Evolutionary conservation across 2,113 vertebrate species (phyloP).

Genomic region (Xiphophorus hellerii): DNA sequence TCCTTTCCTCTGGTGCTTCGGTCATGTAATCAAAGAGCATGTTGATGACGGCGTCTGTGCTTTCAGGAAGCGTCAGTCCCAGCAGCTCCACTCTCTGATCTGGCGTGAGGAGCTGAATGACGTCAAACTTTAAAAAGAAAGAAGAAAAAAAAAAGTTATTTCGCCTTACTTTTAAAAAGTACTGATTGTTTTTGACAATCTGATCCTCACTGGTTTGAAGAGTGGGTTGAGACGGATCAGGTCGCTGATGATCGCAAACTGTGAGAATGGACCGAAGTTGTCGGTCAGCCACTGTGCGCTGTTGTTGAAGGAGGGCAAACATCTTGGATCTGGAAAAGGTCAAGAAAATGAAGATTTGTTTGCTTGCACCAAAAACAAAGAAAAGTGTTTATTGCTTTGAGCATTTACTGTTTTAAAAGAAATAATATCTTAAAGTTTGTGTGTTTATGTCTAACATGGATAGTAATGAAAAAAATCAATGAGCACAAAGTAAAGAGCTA

Average conservation of each 20-base stretch:
- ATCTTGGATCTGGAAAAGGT: conserved; percentile 50
- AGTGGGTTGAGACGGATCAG: conserved; percentile 60
- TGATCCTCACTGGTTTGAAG: conserved; percentile 66
- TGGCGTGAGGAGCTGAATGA: conserved; percentile 50
- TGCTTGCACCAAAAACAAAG: too few relatives aligned
- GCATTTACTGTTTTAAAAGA: too few relatives aligned
- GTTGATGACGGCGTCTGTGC: conserved; percentile 54
- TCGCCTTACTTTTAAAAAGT: too few relatives aligned
- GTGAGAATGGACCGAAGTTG: conserved; percentile 69
- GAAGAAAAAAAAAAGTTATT: too few relatives aligned
- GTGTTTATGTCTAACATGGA: too few relatives aligned
- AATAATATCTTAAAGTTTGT: too few relatives aligned
- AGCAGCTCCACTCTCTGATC: conserved; percentile 67
- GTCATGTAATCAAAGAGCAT: conserved; percentile 60
- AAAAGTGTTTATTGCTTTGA: too few relatives aligned
- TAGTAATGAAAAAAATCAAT: too few relatives aligned
- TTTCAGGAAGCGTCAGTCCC: conserved; percentile 30
- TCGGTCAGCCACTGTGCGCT: conserved; percentile 62
- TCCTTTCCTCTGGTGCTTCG: background rate
- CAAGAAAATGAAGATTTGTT: fast-evolving
- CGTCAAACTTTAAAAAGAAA: conserved; percentile 53
- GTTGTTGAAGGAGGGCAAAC: conserved; percentile 51
- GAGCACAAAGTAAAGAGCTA: too few relatives aligned
- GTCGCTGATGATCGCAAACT: conserved; percentile 27
- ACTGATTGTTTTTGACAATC: background rate